Percentiles rank a stretch among this genome's conserved stretches.
Conservation (phyloP, 2,113 vertebrate species). For the Dicentrarchus labrax region DNA sequence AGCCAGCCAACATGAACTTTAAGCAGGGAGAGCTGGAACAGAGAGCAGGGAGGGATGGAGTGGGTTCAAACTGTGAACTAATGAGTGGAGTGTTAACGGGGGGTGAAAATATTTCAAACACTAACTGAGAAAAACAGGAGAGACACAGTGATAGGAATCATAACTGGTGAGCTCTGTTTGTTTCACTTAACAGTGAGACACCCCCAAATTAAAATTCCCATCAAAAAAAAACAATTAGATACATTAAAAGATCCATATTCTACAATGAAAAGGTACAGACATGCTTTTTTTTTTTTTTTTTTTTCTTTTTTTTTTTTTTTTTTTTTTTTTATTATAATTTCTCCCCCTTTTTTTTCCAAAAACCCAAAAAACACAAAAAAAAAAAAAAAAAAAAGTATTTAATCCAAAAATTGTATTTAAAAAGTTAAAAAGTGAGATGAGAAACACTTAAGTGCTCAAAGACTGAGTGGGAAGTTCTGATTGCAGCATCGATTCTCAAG, state of each 20-base stretch:
- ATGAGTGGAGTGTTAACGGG: not conserved
- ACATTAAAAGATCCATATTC: not conserved
- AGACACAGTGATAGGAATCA: not conserved
- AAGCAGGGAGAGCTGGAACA: not conserved
- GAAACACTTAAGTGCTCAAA: not conserved
- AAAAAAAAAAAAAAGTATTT: not conserved
- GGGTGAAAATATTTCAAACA: not conserved
- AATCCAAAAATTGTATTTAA: not conserved
- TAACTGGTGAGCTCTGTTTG: no score
- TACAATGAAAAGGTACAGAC: not conserved
- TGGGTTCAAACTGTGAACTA: constrained; percentile 4
- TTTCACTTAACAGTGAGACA: no score
- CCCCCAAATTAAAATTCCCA: no score
- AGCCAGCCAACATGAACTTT: not conserved
- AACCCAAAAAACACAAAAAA: not conserved
- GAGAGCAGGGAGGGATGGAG: constrained; percentile 3
- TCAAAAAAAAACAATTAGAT: not conserved
- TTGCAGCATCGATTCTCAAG: not conserved
- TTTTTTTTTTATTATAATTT: no score
- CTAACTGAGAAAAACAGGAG: not conserved
- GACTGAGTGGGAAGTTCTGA: not conserved
- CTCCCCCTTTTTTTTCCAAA: no score
- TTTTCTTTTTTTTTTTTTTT: no score
- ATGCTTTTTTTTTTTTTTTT: no score
- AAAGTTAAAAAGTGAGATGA: not conserved